A percentile compares a stretch with the other conserved stretches of the same genome.
Conservation (phyloP, 2,113 vertebrate species). For the Lampris megalopsis region DNA sequence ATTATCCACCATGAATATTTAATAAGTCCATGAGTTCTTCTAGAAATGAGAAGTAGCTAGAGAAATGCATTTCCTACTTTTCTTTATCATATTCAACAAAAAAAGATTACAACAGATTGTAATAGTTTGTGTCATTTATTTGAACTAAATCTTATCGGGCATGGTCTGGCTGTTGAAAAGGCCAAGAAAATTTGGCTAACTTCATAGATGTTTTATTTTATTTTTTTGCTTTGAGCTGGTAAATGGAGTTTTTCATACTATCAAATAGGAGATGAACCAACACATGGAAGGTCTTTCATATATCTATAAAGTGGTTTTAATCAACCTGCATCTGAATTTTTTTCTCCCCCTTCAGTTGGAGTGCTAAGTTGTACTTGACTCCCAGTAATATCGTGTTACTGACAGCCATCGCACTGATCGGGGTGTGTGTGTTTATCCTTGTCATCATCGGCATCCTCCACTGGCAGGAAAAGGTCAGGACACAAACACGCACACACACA, state of each 20-base stretch:
- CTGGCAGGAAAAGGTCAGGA: conserved; percentile 98
- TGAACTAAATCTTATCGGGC: neutral
- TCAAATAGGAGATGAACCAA: conserved; percentile 19
- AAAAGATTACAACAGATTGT: neutral
- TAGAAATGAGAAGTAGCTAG: neutral
- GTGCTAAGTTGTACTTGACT: conserved; percentile 96
- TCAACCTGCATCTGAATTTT: neutral
- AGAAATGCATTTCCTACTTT: conserved; percentile 2
- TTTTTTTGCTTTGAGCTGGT: neutral
- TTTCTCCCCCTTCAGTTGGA: conserved; percentile 86
- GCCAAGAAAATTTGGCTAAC: neutral
- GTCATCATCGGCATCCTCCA: conserved; percentile 96
- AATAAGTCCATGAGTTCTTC: conserved; percentile 24
- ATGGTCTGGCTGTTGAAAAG: conserved; percentile 14
- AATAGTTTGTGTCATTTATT: neutral
- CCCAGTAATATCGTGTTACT: conserved; percentile 97
- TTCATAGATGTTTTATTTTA: neutral
- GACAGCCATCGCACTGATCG: conserved; percentile 95
- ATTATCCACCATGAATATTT: conserved; percentile 39
- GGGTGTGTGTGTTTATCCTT: conserved; percentile 96
- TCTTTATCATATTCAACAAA: conserved; percentile 10
- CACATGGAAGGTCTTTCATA: neutral
- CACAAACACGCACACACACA: conserved; percentile 34
- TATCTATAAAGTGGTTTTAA: neutral
- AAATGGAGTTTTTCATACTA: conserved; percentile 22